Evolutionary conservation across 2,797 vertebrate species (phyloP).

Genomic region (Graptemys geographica): DNA sequence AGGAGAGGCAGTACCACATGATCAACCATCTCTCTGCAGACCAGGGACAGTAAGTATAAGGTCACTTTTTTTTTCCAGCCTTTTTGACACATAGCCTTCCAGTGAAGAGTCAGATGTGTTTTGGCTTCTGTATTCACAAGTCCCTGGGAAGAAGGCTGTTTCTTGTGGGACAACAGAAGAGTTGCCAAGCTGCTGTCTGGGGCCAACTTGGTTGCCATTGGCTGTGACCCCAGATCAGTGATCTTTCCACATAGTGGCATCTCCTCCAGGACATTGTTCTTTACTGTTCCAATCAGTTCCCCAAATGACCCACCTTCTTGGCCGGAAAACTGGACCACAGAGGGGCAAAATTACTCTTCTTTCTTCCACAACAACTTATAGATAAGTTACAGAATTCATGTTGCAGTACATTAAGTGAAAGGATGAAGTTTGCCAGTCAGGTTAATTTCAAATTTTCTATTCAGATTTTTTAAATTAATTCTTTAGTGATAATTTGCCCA

Average conservation of each 20-base stretch:
- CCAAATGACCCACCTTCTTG: background rate
- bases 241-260: background rate
- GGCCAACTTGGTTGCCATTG: constrained; percentile 24
- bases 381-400: constrained; percentile 14
- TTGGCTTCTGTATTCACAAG: constrained; percentile 31
- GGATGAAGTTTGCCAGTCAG: constrained; percentile 34
- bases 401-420: constrained; percentile 33
- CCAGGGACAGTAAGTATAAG: constrained; percentile 38
- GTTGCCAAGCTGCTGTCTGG: background rate
- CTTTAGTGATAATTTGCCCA: constrained; percentile 68
- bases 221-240: constrained; percentile 14
- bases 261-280: background rate
- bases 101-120: constrained; percentile 57
- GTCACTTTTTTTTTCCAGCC: constrained; percentile 47
- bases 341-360: constrained; percentile 14
- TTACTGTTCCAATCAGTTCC: background rate
- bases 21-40: constrained; percentile 37
- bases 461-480: constrained; percentile 63
- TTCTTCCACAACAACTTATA: background rate
- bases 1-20: constrained; percentile 51
- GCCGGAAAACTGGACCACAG: background rate
- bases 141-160: constrained; percentile 37
- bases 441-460: constrained; percentile 68
- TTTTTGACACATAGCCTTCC: constrained; percentile 64
- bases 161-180: constrained; percentile 36